Conservation (phyloP, 2,888 invertebrate species). For the Hypolimnas misippus region DNA sequence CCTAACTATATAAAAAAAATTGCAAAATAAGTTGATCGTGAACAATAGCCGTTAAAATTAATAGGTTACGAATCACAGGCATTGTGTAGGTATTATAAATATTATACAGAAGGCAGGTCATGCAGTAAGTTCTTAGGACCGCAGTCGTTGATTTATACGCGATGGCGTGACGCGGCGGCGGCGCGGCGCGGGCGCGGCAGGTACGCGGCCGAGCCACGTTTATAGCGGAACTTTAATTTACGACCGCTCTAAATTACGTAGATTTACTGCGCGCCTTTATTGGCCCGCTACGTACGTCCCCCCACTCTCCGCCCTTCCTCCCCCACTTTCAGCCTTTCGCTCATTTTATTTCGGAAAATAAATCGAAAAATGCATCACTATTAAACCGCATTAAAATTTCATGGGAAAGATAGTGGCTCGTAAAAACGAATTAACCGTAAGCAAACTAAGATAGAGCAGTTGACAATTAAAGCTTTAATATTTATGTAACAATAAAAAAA, state of each 20-base stretch:
- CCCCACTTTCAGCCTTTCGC: conserved; percentile 57
- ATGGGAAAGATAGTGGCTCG: conserved; percentile 27
- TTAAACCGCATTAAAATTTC: conserved; percentile 40
- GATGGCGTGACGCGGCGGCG: conserved; percentile 56
- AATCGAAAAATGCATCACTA: conserved; percentile 44
- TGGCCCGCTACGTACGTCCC: conserved; percentile 73
- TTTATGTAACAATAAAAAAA: no score
- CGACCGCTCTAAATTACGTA: conserved; percentile 82
- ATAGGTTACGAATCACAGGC: background rate
- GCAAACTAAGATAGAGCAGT: conserved; percentile 13
- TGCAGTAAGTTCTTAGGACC: conserved; percentile 39
- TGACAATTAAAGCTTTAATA: background rate
- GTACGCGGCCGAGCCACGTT: conserved; percentile 72
- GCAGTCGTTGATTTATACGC: conserved; percentile 60
- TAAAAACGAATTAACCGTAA: conserved; percentile 34
- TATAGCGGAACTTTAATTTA: conserved; percentile 83
- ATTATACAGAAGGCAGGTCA: conserved; percentile 20
- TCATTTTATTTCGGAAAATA: conserved; percentile 52
- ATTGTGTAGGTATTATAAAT: conserved; percentile 5
- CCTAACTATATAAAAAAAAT: no score
- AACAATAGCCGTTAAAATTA: background rate
- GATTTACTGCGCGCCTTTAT: conserved; percentile 83
- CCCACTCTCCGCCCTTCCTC: conserved; percentile 56
- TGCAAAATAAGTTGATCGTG: background rate
- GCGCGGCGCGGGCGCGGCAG: conserved; percentile 67